These are phyloP conservation scores for Lepidurus apus DNA, from an alignment of 1,140 invertebrate genomes.

Conservation along the genomic window DNA sequence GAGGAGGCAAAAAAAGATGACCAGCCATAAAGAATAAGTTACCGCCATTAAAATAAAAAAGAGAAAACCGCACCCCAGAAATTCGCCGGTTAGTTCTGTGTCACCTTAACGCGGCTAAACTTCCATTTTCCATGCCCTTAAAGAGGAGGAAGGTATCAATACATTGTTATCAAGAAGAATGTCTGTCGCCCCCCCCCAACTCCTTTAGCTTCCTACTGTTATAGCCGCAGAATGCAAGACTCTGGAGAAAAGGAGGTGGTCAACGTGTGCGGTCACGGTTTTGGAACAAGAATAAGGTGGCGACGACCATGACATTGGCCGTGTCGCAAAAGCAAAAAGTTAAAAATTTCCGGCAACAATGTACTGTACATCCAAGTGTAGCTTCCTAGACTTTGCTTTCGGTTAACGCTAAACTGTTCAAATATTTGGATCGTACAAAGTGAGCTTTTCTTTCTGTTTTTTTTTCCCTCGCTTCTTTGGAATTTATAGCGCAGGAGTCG, in stretches of 20 bases:
- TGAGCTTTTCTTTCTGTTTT: too few relatives aligned
- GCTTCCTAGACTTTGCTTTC: too few relatives aligned
- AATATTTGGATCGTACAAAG: too few relatives aligned
- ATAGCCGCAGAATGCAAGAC: not conserved
- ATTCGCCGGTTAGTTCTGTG: not conserved
- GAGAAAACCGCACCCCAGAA: not conserved
- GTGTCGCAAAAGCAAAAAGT: not conserved
- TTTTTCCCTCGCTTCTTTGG: not conserved
- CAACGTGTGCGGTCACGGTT: constrained; percentile 12
- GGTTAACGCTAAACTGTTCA: too few relatives aligned
- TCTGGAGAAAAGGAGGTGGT: not conserved
- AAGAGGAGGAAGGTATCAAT: not conserved
- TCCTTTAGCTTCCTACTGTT: not conserved
- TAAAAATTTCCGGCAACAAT: not conserved
- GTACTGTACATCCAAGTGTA: too few relatives aligned
- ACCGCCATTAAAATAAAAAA: not conserved
- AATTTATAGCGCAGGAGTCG: not conserved
- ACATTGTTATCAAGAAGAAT: constrained; percentile 15
- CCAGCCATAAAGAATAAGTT: constrained; percentile 7
- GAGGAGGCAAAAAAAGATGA: not conserved
- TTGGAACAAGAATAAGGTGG: not conserved
- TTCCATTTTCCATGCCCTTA: not conserved
- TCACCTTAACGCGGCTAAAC: not conserved
- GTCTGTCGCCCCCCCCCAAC: not conserved
- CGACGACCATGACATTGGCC: not conserved